Evolutionary conservation across 2,888 invertebrate species (phyloP).

Genomic region (Xanthorhoe spadicearia): DNA sequence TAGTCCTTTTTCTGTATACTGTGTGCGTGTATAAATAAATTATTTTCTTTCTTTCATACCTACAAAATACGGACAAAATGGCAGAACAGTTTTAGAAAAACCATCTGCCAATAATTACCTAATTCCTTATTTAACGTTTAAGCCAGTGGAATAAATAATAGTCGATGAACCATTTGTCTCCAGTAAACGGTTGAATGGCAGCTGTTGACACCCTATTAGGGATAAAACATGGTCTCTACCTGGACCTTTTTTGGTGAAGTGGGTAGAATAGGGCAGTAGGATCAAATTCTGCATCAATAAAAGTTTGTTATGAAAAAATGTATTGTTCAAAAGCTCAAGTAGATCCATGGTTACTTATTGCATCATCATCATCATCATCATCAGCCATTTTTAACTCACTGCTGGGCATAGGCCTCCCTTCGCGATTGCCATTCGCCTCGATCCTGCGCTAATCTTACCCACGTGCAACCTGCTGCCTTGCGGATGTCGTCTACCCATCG

Average conservation of each 20-base stretch:
- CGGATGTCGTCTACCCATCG: too few relatives aligned
- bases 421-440: too few relatives aligned
- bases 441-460: too few relatives aligned
- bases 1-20: too few relatives aligned
- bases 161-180: slow-evolving; percentile 22
- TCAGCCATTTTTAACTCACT: too few relatives aligned
- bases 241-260: slow-evolving; percentile 9
- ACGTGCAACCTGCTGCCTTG: too few relatives aligned
- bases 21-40: too few relatives aligned
- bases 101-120: slow-evolving; percentile 17
- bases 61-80: too few relatives aligned
- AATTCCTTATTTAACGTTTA: slow-evolving; percentile 6
- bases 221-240: slow-evolving; percentile 8
- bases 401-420: too few relatives aligned
- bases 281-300: background rate
- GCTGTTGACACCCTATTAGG: slow-evolving; percentile 25
- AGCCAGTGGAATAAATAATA: slow-evolving; percentile 16
- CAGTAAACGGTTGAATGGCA: slow-evolving; percentile 15
- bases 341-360: background rate
- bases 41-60: background rate
- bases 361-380: too few relatives aligned
- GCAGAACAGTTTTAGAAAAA: too few relatives aligned
- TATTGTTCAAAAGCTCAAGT: background rate
- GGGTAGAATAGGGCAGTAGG: slow-evolving; percentile 5
- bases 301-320: slow-evolving; percentile 2